Percentiles rank a stretch among this genome's conserved stretches.
Evolutionary conservation across 37 sponge, comb jelly and placozoan species (phyloP).

Genomic region (Tethya wilhelma): DNA sequence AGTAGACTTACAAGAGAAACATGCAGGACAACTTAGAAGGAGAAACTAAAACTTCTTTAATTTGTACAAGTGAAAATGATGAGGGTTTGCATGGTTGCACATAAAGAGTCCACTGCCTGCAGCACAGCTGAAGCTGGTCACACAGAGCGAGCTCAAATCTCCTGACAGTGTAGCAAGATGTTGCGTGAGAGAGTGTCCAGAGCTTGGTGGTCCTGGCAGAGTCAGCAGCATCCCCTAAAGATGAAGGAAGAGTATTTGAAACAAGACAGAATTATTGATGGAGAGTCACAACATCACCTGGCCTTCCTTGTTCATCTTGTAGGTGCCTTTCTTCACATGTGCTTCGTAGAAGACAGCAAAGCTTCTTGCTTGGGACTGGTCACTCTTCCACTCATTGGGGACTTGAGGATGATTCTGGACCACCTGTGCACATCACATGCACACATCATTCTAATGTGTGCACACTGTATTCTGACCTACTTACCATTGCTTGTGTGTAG

Average conservation of each 20-base stretch:
- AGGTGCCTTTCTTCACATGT: slow-evolving; percentile 46
- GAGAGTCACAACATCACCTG: slow-evolving; percentile 2
- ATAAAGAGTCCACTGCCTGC: slow-evolving; percentile 37
- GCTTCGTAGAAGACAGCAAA: slow-evolving; percentile 53
- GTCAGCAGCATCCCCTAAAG: slow-evolving; percentile 45
- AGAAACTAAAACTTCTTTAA: slow-evolving; percentile 34
- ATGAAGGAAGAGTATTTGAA: not conserved
- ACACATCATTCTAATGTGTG: too few species aligned
- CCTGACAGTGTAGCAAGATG: slow-evolving; percentile 36
- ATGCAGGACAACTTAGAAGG: too few species aligned
- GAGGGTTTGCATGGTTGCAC: slow-evolving; percentile 51
- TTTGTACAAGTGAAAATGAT: slow-evolving; percentile 54
- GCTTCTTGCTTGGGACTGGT: slow-evolving; percentile 31
- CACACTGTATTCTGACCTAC: not conserved
- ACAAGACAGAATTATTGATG: not conserved
- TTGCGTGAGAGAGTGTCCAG: too few species aligned
- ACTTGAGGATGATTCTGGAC: slow-evolving; percentile 48
- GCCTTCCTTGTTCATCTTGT: slow-evolving; percentile 58
- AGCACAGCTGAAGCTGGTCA: slow-evolving; percentile 58
- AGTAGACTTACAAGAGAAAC: not conserved
- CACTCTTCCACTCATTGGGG: slow-evolving; percentile 47
- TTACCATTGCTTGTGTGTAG: slow-evolving; percentile 62
- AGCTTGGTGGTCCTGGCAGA: too few species aligned
- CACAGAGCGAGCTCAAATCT: slow-evolving; percentile 25
- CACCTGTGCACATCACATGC: slow-evolving; percentile 24